phyloP scores from a whole-genome alignment of 2,888 invertebrate species.

The Lepetodrilus schrolli region DNA sequence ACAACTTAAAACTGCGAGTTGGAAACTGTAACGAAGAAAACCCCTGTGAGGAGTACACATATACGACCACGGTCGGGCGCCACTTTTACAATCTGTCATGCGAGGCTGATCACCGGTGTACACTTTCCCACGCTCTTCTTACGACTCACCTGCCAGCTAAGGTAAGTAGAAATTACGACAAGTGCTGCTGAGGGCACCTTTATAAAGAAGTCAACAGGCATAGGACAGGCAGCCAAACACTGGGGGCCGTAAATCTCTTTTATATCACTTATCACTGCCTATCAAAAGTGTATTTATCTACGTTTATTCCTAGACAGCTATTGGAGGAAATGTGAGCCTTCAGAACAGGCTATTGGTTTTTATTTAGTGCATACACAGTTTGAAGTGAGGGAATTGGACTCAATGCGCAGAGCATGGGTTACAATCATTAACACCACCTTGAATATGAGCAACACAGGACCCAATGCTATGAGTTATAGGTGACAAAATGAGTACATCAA shows the following conservation, averaged over 20 bases:
- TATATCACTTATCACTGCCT: conserved; percentile 27
- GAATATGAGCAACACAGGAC: no score
- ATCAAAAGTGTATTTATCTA: conserved; percentile 29
- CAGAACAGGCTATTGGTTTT: background rate
- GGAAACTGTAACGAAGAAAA: no score
- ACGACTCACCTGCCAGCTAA: background rate
- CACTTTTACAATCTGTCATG: background rate
- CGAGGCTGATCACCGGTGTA: background rate
- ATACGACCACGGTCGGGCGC: no score
- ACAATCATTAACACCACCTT: background rate
- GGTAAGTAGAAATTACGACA: conserved; percentile 23
- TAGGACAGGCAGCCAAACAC: conserved; percentile 10
- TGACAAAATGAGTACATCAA: no score
- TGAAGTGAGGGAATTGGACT: background rate
- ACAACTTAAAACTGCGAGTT: no score
- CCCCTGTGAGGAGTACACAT: no score
- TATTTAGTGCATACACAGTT: conserved; percentile 10
- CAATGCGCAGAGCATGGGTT: background rate
- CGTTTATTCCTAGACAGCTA: background rate
- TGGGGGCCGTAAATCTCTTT: conserved; percentile 30
- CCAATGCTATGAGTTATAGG: no score
- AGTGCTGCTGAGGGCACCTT: background rate
- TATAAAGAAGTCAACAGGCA: conserved; percentile 16
- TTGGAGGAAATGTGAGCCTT: background rate
- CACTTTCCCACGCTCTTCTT: conserved; percentile 21